A percentile compares a stretch with the other conserved stretches of the same genome.
Evolutionary conservation across 2,797 vertebrate species (phyloP).

Genomic region (Siniperca obscura): DNA sequence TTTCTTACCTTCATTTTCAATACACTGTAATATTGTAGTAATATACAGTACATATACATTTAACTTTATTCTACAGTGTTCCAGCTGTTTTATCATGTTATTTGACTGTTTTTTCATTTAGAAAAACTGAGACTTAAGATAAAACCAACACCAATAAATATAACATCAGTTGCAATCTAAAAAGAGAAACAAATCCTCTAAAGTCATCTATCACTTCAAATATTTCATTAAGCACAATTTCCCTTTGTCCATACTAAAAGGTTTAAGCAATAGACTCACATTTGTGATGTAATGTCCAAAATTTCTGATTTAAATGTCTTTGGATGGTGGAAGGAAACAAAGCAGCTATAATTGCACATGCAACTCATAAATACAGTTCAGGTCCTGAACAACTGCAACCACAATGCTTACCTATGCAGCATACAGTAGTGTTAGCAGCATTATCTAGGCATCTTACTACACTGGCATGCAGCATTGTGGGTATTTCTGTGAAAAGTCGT

Average conservation of each 20-base stretch:
- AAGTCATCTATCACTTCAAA: not conserved
- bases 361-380: not conserved
- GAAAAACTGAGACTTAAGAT: not conserved
- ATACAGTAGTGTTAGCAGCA: not conserved
- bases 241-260: constrained; percentile 10
- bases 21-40: not conserved
- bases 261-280: not conserved
- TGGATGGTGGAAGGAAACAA: not conserved
- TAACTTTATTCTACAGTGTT: not conserved
- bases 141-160: not conserved
- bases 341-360: not conserved
- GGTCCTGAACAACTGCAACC: not conserved
- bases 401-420: not conserved
- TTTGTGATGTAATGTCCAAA: not conserved
- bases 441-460: not conserved
- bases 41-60: not conserved
- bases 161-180: not conserved
- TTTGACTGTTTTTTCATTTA: not conserved
- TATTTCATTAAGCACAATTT: constrained; percentile 20
- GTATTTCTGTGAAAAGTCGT: constrained; percentile 28
- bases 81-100: not conserved
- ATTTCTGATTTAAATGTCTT: not conserved
- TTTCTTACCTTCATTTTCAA: constrained; percentile 2
- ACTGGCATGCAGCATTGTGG: constrained; percentile 20
- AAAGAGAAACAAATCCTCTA: not conserved